A percentile compares a stretch with the other conserved stretches of the same genome.
These are phyloP conservation scores for Scrobipalpa atriplicella DNA, from an alignment of 2,888 invertebrate species.

Conservation along the genomic window DNA sequence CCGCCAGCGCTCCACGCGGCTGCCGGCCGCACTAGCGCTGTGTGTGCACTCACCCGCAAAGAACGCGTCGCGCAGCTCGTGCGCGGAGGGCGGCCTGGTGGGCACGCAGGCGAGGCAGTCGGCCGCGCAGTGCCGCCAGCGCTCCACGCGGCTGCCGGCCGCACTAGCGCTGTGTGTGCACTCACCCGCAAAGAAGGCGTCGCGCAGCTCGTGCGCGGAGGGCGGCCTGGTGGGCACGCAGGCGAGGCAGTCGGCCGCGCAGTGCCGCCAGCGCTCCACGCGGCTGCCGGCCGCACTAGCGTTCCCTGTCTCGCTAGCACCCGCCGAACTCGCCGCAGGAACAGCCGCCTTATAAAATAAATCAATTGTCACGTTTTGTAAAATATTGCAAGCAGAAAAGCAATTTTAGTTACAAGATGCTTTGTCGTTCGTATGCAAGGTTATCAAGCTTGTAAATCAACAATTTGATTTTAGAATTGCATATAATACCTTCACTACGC, in stretches of 20 bases:
- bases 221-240: conserved; percentile 71
- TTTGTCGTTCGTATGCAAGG: too few relatives aligned
- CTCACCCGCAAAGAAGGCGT: conserved; percentile 76
- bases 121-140: conserved; percentile 61
- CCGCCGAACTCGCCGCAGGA: conserved; percentile 2
- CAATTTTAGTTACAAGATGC: too few relatives aligned
- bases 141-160: conserved; percentile 24
- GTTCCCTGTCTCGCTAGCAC: conserved; percentile 32
- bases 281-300: conserved; percentile 25
- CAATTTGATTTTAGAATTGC: neutral
- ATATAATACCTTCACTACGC: conserved; percentile 1
- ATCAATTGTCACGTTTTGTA: conserved; percentile 7
- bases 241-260: conserved; percentile 62
- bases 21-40: too few relatives aligned
- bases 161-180: conserved; percentile 23
- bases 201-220: conserved; percentile 71
- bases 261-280: conserved; percentile 58
- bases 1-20: conserved; percentile 36
- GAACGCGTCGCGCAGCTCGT: conserved; percentile 75
- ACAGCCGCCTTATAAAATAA: neutral
- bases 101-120: conserved; percentile 72
- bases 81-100: conserved; percentile 68
- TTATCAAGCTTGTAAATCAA: neutral
- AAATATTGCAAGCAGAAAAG: neutral
- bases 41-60: conserved; percentile 61